phyloP scores from a whole-genome alignment of 1,140 invertebrate species.

The Leucophenga varia region DNA sequence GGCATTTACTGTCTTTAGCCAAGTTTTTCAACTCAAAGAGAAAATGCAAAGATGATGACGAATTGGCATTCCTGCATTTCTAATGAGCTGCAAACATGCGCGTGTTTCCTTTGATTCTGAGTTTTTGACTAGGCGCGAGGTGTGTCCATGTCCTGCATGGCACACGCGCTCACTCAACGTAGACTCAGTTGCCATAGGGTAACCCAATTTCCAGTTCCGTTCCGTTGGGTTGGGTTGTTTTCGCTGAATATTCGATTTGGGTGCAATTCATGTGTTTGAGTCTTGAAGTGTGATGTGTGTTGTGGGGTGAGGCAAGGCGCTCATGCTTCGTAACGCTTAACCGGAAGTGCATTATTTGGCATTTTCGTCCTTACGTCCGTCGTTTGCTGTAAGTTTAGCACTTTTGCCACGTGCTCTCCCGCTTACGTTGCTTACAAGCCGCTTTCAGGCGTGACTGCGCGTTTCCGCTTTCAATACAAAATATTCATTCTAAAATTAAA shows the following conservation, averaged over 20 bases:
- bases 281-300: too few species aligned
- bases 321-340: constrained; percentile 9
- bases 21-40: too few species aligned
- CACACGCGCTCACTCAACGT: constrained; percentile 22
- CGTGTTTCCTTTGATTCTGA: neutral
- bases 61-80: constrained; percentile 28
- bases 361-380: constrained; percentile 30
- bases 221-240: too few species aligned
- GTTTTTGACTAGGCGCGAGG: too few species aligned
- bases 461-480: constrained; percentile 36
- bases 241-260: too few species aligned
- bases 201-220: too few species aligned
- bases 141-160: constrained; percentile 13
- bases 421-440: constrained; percentile 5
- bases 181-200: too few species aligned
- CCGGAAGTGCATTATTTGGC: constrained; percentile 53
- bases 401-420: constrained; percentile 1
- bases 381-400: constrained; percentile 8
- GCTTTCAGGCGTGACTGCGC: constrained; percentile 47
- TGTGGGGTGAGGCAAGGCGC: constrained; percentile 14
- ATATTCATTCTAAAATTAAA: too few species aligned
- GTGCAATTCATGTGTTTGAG: too few species aligned
- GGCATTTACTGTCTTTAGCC: too few species aligned
- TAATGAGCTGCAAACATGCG: constrained; percentile 1
- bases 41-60: neutral